phyloP scores from a whole-genome alignment of 2,113 vertebrate species.

The Bucco capensis region DNA sequence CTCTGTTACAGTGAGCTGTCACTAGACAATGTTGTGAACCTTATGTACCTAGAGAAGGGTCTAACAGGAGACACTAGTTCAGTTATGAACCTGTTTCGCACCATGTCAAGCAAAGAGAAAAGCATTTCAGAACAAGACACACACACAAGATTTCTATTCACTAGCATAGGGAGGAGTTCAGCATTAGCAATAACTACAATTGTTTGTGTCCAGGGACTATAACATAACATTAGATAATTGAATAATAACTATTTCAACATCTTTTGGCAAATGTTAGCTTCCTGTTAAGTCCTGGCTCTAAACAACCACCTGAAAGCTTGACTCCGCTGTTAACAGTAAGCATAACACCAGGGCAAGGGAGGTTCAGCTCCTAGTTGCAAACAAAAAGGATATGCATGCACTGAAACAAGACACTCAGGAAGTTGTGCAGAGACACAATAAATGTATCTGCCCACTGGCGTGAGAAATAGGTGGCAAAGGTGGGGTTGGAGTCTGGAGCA shows the following conservation, averaged over 20 bases:
- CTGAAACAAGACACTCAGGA: constrained; percentile 94
- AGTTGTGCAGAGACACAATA: constrained; percentile 96
- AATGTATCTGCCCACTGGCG: constrained; percentile 96
- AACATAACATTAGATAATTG: not conserved
- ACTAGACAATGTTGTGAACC: not conserved
- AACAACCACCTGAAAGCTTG: not conserved
- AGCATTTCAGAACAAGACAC: not conserved
- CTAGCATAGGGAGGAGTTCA: not conserved
- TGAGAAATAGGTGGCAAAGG: constrained; percentile 90
- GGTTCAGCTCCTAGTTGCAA: not conserved
- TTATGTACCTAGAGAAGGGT: not conserved
- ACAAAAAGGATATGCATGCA: constrained; percentile 97
- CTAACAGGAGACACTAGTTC: not conserved
- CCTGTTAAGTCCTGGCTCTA: not conserved
- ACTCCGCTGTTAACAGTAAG: not conserved
- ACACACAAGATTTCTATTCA: not conserved
- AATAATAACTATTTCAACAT: not conserved
- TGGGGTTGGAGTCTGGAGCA: constrained; percentile 85
- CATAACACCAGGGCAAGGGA: not conserved
- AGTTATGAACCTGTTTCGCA: not conserved
- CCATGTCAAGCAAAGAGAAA: not conserved
- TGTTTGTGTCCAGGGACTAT: not conserved
- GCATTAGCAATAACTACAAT: not conserved
- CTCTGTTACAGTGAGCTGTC: not conserved
- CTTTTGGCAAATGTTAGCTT: not conserved